Evolutionary conservation across 2,888 invertebrate genomes (phyloP).

Genomic region (Osedax frankpressi): DNA sequence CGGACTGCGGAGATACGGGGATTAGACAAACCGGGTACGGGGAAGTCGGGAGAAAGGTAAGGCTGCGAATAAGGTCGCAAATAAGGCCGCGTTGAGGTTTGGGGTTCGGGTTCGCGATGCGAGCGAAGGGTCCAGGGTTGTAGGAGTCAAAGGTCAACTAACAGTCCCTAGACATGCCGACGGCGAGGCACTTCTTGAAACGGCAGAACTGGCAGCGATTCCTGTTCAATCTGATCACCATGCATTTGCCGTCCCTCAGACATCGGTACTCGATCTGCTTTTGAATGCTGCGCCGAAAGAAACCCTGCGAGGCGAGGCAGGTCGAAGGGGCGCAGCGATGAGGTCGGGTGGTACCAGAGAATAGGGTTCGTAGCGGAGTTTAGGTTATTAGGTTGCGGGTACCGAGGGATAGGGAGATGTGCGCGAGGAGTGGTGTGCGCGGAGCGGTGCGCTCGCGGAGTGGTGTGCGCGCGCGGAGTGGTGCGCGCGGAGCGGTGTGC

Average conservation of each 20-base stretch:
- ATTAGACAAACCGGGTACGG: background rate
- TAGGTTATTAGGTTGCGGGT: too few species aligned
- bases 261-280: constrained; percentile 44
- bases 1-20: constrained; percentile 42
- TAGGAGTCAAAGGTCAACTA: constrained; percentile 16
- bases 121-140: background rate
- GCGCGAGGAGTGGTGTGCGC: too few species aligned
- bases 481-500: too few species aligned
- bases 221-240: constrained; percentile 38
- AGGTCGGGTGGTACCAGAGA: background rate
- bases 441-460: too few species aligned
- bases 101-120: background rate
- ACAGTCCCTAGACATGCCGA: constrained; percentile 44
- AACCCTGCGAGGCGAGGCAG: constrained; percentile 33
- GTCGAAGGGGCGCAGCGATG: background rate
- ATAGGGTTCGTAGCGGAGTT: too few species aligned
- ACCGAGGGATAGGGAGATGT: too few species aligned
- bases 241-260: constrained; percentile 37
- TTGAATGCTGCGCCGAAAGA: constrained; percentile 42
- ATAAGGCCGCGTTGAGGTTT: background rate
- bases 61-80: background rate
- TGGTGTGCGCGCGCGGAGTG: too few species aligned
- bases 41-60: background rate
- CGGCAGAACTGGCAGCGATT: constrained; percentile 45
- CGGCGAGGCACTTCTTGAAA: constrained; percentile 43